Percentiles rank a stretch among this genome's conserved stretches.
These are phyloP conservation scores for Balaenoptera acutorostrata DNA, from an alignment of 2,113 vertebrate genomes.

Conservation along the genomic window DNA sequence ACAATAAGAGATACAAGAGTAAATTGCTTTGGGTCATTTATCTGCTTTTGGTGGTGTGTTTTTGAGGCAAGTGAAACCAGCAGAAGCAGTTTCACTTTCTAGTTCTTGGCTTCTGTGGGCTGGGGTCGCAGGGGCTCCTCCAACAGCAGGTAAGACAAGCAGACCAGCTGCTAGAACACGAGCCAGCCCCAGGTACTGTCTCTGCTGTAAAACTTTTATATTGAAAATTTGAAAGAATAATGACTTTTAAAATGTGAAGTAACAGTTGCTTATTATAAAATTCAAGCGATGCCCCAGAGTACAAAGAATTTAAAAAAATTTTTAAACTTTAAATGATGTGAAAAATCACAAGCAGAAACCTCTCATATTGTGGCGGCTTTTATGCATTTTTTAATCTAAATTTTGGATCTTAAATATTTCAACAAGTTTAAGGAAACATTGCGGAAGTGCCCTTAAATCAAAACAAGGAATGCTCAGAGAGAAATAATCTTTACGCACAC, in stretches of 20 bases:
- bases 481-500: background rate
- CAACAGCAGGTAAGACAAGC: background rate
- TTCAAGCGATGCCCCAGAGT: background rate
- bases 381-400: background rate
- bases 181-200: background rate
- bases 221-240: background rate
- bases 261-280: background rate
- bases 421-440: background rate
- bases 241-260: background rate
- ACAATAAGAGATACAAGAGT: background rate
- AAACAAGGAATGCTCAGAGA: background rate
- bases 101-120: background rate
- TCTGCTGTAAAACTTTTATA: background rate
- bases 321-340: background rate
- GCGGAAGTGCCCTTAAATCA: background rate
- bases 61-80: background rate
- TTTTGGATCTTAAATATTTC: background rate
- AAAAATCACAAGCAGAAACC: background rate
- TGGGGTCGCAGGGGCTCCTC: background rate
- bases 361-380: background rate
- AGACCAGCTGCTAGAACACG: background rate
- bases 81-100: conserved; percentile 54
- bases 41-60: background rate
- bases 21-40: background rate
- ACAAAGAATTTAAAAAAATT: background rate